A percentile compares a stretch with the other conserved stretches of the same genome.
Conservation (phyloP, 2,797 vertebrate genomes). For the Gymnocypris eckloni region DNA sequence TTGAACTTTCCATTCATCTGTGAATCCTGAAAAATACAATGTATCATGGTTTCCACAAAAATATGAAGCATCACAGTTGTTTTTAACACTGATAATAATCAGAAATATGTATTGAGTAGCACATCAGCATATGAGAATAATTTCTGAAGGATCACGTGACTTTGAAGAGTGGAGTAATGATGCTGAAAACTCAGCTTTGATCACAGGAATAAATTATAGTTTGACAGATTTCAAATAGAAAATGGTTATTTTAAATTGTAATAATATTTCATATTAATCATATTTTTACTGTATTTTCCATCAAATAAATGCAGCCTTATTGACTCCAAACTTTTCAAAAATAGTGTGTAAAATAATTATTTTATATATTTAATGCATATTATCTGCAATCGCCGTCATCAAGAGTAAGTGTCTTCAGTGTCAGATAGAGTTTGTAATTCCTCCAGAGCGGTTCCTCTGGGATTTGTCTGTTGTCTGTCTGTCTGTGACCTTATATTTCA, state of each 20-base stretch:
- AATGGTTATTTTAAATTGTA: neutral
- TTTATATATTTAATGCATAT: neutral
- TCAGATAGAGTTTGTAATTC: neutral
- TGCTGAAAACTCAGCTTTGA: neutral
- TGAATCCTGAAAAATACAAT: neutral
- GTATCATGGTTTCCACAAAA: neutral
- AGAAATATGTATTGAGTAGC: neutral
- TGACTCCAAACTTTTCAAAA: neutral
- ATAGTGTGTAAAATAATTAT: neutral
- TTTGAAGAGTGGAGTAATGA: neutral
- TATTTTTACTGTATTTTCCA: neutral
- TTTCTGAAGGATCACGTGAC: constrained; percentile 17
- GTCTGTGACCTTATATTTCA: no score
- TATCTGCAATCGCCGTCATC: neutral
- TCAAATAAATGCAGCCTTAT: neutral
- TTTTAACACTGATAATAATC: neutral
- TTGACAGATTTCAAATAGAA: neutral
- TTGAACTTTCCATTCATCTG: neutral
- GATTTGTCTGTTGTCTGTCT: no score
- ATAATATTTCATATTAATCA: neutral
- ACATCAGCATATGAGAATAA: neutral
- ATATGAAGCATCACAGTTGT: neutral
- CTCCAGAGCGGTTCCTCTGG: no score
- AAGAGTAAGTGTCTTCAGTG: neutral
- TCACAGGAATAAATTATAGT: neutral